Conservation (phyloP, 2,888 invertebrate species). For the Dasypogon diadema region DNA sequence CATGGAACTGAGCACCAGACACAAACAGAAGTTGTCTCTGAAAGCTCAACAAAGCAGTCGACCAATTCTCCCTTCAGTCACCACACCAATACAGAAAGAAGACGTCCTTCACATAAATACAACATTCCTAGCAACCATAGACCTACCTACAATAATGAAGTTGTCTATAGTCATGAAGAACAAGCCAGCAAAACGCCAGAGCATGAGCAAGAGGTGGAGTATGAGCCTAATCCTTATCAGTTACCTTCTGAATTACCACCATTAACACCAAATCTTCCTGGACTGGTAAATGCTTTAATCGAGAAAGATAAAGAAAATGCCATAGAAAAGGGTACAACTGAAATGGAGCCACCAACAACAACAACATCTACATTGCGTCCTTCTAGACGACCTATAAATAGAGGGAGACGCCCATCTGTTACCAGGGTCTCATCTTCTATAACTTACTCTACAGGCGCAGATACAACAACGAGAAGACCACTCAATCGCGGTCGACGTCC, state of each 20-base stretch:
- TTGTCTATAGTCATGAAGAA: constrained; percentile 60
- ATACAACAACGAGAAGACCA: constrained; percentile 63
- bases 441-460: constrained; percentile 63
- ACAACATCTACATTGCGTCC: constrained; percentile 61
- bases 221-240: constrained; percentile 70
- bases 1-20: constrained; percentile 60
- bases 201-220: constrained; percentile 66
- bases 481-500: constrained; percentile 68
- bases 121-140: constrained; percentile 62
- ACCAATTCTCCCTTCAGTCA: not conserved
- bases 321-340: constrained; percentile 59
- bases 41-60: constrained; percentile 6
- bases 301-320: constrained; percentile 67
- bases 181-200: constrained; percentile 61
- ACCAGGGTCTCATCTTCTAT: constrained; percentile 64
- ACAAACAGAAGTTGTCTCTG: constrained; percentile 58
- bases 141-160: constrained; percentile 57
- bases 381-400: constrained; percentile 70
- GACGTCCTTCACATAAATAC: constrained; percentile 43
- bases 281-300: constrained; percentile 73
- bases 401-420: constrained; percentile 70
- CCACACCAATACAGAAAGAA: constrained; percentile 1
- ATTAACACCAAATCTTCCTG: constrained; percentile 73
- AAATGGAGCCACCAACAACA: constrained; percentile 68
- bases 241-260: constrained; percentile 72